Evolutionary conservation across 2,113 vertebrate species (phyloP).

Genomic region (Thamnaconus septentrionalis): DNA sequence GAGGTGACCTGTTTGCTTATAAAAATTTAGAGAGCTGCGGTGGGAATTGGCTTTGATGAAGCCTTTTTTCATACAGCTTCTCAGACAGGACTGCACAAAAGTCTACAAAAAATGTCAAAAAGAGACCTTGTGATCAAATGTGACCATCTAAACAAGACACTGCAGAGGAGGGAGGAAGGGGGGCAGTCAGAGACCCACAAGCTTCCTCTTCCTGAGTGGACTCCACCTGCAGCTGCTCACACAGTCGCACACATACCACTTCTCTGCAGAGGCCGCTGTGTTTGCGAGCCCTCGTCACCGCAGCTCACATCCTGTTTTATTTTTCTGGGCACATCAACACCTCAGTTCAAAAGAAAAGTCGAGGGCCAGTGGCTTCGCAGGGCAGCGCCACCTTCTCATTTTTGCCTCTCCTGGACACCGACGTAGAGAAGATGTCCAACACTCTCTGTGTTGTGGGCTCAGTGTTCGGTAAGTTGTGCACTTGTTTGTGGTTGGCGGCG

Average conservation of each 20-base stretch:
- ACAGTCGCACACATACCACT: background rate
- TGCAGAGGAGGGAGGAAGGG: too few relatives aligned
- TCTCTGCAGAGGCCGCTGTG: background rate
- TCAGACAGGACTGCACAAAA: background rate
- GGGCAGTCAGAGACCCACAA: background rate
- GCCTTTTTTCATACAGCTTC: background rate
- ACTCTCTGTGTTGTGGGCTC: constrained; percentile 48
- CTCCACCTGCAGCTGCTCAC: constrained; percentile 7
- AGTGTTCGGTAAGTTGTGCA: constrained; percentile 63
- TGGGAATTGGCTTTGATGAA: background rate
- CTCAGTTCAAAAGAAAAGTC: constrained; percentile 6
- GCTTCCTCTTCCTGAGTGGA: constrained; percentile 46
- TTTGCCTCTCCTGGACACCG: constrained; percentile 17
- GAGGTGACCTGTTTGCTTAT: too few relatives aligned
- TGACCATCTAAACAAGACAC: background rate
- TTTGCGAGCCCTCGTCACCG: background rate
- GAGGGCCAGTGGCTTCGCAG: background rate
- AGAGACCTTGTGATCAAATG: background rate
- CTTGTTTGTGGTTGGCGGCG: background rate
- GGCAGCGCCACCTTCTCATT: background rate
- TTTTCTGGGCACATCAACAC: constrained; percentile 4
- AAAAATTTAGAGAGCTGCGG: too few relatives aligned
- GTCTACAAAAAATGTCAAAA: background rate
- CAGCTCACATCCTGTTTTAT: constrained; percentile 12
- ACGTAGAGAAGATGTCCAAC: constrained; percentile 54